These are phyloP conservation scores for Ceyx melanurus DNA, from an alignment of 2,113 vertebrate species.

Conservation along the genomic window DNA sequence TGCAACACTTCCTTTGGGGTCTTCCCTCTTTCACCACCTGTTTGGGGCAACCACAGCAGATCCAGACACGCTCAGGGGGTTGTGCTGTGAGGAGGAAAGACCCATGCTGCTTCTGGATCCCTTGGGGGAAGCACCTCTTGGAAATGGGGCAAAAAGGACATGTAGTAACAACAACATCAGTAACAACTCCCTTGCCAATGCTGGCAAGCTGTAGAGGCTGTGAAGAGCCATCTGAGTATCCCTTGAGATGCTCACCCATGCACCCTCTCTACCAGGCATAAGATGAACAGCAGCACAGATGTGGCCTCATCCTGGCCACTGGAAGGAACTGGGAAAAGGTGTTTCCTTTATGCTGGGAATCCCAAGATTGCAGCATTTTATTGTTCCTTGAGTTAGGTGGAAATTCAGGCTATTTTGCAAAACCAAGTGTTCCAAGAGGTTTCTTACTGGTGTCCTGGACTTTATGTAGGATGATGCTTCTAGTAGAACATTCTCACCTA, in stretches of 20 bases:
- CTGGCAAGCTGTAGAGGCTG: neutral
- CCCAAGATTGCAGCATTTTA: rapidly evolving
- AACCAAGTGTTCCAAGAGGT: neutral
- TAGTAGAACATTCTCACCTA: neutral
- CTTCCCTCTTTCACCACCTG: neutral
- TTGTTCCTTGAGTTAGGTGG: rapidly evolving
- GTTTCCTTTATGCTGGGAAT: neutral
- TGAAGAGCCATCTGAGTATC: too few species aligned
- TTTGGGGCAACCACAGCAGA: neutral
- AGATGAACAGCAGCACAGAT: neutral
- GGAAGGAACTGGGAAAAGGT: neutral
- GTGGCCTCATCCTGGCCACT: neutral
- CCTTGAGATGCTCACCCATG: neutral
- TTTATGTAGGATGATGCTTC: neutral
- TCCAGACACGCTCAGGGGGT: rapidly evolving
- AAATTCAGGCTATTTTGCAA: neutral
- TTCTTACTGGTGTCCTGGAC: neutral
- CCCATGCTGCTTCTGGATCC: rapidly evolving
- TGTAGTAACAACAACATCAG: too few species aligned
- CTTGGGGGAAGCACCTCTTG: neutral
- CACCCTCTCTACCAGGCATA: neutral
- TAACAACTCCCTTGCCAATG: neutral
- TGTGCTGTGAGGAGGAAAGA: neutral
- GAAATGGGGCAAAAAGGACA: neutral
- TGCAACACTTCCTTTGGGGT: neutral